Evolutionary conservation across 35 echinoderm and acorn worm genomes (phyloP).

Genomic region (Heliocidaris erythrogramma): DNA sequence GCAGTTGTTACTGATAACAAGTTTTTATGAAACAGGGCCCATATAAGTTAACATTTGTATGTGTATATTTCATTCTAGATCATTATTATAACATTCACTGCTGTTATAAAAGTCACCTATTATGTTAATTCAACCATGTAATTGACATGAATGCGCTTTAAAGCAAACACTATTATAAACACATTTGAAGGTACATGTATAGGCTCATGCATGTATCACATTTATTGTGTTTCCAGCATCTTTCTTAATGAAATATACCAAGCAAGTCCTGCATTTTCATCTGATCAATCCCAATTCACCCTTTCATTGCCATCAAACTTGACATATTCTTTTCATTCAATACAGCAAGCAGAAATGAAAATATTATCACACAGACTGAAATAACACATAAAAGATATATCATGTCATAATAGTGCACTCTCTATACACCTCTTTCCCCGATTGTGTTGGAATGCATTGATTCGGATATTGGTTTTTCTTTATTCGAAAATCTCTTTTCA

Average conservation of each 20-base stretch:
- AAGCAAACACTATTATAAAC: background rate
- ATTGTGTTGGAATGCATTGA: background rate
- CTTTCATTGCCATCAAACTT: background rate
- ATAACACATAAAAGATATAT: background rate
- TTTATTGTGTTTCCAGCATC: background rate
- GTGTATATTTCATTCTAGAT: no score
- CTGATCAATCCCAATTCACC: no score
- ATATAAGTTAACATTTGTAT: no score
- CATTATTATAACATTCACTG: background rate
- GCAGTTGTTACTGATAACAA: no score
- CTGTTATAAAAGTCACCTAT: no score
- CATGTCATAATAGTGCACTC: background rate
- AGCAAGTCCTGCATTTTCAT: no score
- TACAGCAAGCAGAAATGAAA: background rate
- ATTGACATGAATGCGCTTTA: background rate
- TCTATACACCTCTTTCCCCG: background rate
- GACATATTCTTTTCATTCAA: background rate
- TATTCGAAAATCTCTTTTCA: background rate
- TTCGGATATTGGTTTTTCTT: background rate
- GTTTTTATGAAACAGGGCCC: no score
- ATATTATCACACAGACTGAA: background rate
- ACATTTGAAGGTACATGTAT: background rate
- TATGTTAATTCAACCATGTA: no score
- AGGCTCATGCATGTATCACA: background rate
- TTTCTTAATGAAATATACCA: no score